Percentiles rank a stretch among this genome's conserved stretches.
These are phyloP conservation scores for Zele albiditarsus DNA, from an alignment of 2,888 invertebrate species.

Conservation along the genomic window DNA sequence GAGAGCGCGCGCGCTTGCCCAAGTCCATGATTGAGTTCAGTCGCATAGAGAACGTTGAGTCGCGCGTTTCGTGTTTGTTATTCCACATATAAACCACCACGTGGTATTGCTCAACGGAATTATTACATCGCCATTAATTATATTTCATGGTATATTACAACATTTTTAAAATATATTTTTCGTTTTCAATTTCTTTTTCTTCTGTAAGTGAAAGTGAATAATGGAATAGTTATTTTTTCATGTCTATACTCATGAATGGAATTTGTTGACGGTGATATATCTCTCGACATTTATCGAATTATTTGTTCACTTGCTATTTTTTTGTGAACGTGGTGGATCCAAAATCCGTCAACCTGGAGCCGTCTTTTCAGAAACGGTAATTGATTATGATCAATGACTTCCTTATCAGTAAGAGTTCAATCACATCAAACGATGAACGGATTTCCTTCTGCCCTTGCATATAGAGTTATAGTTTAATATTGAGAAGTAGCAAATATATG, in stretches of 20 bases:
- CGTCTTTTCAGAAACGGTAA: slow-evolving; percentile 71
- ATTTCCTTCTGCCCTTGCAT: too few species aligned
- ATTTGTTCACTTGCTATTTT: background rate
- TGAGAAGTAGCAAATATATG: too few species aligned
- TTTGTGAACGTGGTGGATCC: slow-evolving; percentile 19
- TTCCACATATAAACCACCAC: slow-evolving; percentile 48
- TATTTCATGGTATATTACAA: too few species aligned
- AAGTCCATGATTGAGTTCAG: slow-evolving; percentile 53
- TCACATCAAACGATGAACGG: too few species aligned
- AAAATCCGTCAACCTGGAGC: slow-evolving; percentile 71
- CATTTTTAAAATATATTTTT: background rate
- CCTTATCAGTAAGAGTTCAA: too few species aligned
- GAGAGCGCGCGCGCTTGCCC: slow-evolving; percentile 32
- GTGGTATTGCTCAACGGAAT: slow-evolving; percentile 39
- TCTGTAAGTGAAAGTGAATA: background rate
- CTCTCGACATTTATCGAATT: background rate
- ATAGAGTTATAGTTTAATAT: too few species aligned
- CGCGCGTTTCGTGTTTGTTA: slow-evolving; percentile 59
- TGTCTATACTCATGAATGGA: background rate
- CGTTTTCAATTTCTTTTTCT: background rate
- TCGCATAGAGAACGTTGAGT: slow-evolving; percentile 64
- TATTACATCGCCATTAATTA: background rate
- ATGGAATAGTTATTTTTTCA: background rate
- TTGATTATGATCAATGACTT: slow-evolving; percentile 36
- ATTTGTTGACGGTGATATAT: background rate